Conservation (phyloP, 2,113 vertebrate species). For the Spheniscus mendiculus region DNA sequence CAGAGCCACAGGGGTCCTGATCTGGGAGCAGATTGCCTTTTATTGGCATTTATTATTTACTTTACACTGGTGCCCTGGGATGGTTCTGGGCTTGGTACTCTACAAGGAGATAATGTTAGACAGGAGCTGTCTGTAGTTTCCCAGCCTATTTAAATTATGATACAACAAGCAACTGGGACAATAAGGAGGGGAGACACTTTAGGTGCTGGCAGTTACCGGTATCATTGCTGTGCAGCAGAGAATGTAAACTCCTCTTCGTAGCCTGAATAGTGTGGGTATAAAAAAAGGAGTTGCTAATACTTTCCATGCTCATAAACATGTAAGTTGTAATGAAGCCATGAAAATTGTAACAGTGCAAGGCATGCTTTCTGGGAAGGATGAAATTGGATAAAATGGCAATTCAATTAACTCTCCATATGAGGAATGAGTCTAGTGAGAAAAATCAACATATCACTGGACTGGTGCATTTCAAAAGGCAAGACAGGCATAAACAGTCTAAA, state of each 20-base stretch:
- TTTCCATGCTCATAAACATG: not conserved
- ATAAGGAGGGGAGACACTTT: not conserved
- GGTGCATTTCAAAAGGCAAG: not conserved
- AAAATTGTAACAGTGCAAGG: not conserved
- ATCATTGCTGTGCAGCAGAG: not conserved
- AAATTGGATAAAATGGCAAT: conserved; percentile 41
- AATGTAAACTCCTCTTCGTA: not conserved
- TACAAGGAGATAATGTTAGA: not conserved
- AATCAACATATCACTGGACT: not conserved
- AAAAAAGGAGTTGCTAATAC: not conserved
- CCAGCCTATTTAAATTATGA: not conserved
- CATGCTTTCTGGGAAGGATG: not conserved
- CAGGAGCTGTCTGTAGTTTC: not conserved
- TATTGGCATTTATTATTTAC: not conserved
- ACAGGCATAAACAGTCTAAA: not conserved
- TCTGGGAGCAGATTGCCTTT: not conserved
- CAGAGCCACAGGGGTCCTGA: not conserved
- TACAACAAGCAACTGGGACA: not conserved
- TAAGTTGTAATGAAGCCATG: not conserved
- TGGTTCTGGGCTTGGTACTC: not conserved
- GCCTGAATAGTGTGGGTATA: not conserved
- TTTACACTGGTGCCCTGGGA: not conserved
- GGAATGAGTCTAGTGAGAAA: not conserved
- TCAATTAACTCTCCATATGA: conserved; percentile 43
- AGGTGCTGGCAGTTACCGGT: not conserved